phyloP scores from a whole-genome alignment of 1,140 invertebrate genomes.

The Drosophila sturtevanti region DNA sequence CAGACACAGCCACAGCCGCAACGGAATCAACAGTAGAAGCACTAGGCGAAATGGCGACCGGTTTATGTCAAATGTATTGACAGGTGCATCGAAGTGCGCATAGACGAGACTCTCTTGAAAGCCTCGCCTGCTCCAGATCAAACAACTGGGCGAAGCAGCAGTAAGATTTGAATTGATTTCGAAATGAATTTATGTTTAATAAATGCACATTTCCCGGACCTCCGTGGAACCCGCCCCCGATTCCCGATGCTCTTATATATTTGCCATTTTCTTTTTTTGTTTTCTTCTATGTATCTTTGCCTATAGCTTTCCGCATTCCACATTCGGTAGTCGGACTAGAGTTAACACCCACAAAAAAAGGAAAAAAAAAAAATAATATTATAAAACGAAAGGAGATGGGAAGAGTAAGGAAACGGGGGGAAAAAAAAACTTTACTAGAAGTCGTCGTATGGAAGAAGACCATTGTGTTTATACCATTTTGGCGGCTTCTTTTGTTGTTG shows the following conservation, averaged over 20 bases:
- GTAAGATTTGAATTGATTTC: slow-evolving; percentile 60
- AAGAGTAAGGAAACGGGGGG: neutral
- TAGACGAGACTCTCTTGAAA: slow-evolving; percentile 14
- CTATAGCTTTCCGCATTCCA: slow-evolving; percentile 47
- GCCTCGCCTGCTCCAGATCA: slow-evolving; percentile 65
- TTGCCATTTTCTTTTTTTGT: slow-evolving; percentile 17
- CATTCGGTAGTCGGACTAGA: slow-evolving; percentile 51
- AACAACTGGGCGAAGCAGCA: slow-evolving; percentile 33
- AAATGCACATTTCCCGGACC: slow-evolving; percentile 35
- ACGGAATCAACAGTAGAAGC: too few relatives aligned
- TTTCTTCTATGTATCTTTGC: too few relatives aligned
- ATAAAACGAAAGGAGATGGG: neutral
- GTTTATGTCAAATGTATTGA: slow-evolving; percentile 79
- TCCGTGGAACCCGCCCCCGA: neutral
- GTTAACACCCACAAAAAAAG: slow-evolving; percentile 50
- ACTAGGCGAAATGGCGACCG: slow-evolving; percentile 40
- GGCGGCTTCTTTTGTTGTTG: slow-evolving; percentile 71
- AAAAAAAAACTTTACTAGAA: slow-evolving; percentile 10
- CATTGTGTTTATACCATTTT: slow-evolving; percentile 10
- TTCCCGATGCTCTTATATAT: neutral
- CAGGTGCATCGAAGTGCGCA: slow-evolving; percentile 58
- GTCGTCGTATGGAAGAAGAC: slow-evolving; percentile 2
- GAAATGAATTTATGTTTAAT: slow-evolving; percentile 73
- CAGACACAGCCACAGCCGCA: too few relatives aligned
- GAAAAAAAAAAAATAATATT: neutral